Conservation (phyloP, 1,140 invertebrate species). For the Pachyrhynchus sulphureomaculatus region DNA sequence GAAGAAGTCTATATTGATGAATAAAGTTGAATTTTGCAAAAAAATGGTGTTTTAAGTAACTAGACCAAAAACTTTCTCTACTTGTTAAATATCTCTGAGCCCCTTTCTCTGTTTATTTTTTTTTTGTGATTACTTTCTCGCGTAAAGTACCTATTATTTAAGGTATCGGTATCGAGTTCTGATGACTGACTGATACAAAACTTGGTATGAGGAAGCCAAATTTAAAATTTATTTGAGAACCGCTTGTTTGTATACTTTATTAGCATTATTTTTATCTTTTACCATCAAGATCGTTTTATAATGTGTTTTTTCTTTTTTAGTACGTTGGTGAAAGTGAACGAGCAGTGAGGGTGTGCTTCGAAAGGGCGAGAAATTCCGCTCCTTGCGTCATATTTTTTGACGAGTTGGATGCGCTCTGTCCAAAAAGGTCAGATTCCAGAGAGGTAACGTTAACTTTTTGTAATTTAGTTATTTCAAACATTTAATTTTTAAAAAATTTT, state of each 20-base stretch:
- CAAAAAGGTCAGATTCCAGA: slow-evolving; percentile 75
- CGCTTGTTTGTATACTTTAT: neutral
- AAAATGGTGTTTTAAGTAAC: too few relatives aligned
- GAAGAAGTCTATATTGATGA: too few relatives aligned
- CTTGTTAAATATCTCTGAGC: too few relatives aligned
- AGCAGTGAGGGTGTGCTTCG: slow-evolving; percentile 92
- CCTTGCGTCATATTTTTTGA: slow-evolving; percentile 99
- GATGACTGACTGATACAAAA: too few relatives aligned
- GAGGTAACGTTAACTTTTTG: slow-evolving; percentile 54
- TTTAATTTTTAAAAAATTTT: too few relatives aligned
- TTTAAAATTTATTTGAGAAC: neutral
- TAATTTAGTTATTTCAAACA: too few relatives aligned
- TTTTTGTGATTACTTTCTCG: too few relatives aligned
- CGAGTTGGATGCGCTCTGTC: slow-evolving; percentile 96
- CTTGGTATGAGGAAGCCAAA: neutral
- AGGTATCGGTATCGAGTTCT: too few relatives aligned
- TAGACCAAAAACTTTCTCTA: too few relatives aligned
- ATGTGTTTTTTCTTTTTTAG: slow-evolving; percentile 57
- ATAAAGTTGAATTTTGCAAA: too few relatives aligned
- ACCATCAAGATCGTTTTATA: neutral
- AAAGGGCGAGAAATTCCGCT: slow-evolving; percentile 88
- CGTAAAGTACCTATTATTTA: too few relatives aligned
- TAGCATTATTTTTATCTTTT: slow-evolving; percentile 1
- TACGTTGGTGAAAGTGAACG: slow-evolving; percentile 99
- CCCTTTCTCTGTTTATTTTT: too few relatives aligned